phyloP scores from a whole-genome alignment of 2,113 vertebrate species.

The Antigone vipio region DNA sequence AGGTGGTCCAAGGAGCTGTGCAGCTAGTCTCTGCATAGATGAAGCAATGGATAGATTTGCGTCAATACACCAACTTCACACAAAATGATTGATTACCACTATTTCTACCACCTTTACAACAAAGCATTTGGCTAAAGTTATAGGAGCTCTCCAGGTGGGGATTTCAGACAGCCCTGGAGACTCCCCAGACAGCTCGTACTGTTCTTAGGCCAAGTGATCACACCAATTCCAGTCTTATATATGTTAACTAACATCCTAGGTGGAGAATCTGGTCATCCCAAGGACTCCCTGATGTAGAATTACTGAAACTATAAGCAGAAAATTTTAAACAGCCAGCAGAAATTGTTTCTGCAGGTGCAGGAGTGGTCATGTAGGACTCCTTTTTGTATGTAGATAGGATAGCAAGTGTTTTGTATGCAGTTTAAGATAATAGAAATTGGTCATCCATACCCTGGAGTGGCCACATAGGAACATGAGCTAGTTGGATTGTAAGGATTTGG shows the following conservation, averaged over 20 bases:
- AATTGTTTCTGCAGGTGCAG: neutral
- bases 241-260: neutral
- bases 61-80: neutral
- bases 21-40: neutral
- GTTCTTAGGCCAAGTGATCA: neutral
- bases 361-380: neutral
- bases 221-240: neutral
- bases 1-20: neutral
- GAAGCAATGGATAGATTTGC: neutral
- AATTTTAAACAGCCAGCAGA: neutral
- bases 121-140: neutral
- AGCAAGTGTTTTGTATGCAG: neutral
- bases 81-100: neutral
- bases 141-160: neutral
- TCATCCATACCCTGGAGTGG: neutral
- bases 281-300: neutral
- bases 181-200: neutral
- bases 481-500: neutral
- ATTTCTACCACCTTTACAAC: neutral
- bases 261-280: neutral
- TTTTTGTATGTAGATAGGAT: neutral
- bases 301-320: neutral
- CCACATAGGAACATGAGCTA: neutral
- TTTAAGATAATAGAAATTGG: neutral
- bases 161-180: neutral